Base-by-base conservation (phyloP, 2,888 invertebrate species). In the Cyrtodaria siliqua region DNA sequence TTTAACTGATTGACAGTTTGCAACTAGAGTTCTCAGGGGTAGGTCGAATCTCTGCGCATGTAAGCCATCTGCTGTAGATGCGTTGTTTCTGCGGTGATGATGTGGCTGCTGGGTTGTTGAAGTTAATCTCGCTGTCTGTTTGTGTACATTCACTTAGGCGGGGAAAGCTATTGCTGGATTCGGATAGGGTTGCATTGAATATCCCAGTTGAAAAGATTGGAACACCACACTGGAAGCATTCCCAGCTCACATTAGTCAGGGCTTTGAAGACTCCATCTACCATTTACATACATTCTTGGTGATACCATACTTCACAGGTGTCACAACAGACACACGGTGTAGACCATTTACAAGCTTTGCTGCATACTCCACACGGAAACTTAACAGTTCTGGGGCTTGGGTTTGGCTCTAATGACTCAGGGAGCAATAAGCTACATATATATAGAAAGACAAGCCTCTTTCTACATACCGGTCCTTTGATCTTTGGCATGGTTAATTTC, bases 201-300 rank as follows among this genome's bases (percentile, higher is more conserved):
- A 69, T 29, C 1, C 59, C 24, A 16, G 63, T 60, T 2, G 74
- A 63, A 38, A 59, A 75, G 42, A 66, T 71, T 52, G 70, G 70
- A 4, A 71, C 2, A 0, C 66, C 76, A 55, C 71, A 76, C 12
- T 71, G 62, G 1, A 60, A 20, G 27, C 77, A 62, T 60, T 72
- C 68, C 63, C 64, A 77, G 38, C 59, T 44, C 6, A 26, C 29
- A 23, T 67, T 71, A 14, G 52, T 24, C 4, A 68, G 20, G 20
- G 53, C 24, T 14, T 68, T 77, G 18, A 63, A 72, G 3, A 77
- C 47, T 8, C 16, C 49, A n/a, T 68, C 72, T 6, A 12, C 20
- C 63, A 77, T 71, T 26, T 55, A 61, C 64, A 77, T 52, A 38
- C 76, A 77, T 44, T 67, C 55, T 20, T 50, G 33, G 38, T 71